These are phyloP conservation scores for Oasisia sp. DNA, from an alignment of 2,888 invertebrate species.

Conservation along the genomic window DNA sequence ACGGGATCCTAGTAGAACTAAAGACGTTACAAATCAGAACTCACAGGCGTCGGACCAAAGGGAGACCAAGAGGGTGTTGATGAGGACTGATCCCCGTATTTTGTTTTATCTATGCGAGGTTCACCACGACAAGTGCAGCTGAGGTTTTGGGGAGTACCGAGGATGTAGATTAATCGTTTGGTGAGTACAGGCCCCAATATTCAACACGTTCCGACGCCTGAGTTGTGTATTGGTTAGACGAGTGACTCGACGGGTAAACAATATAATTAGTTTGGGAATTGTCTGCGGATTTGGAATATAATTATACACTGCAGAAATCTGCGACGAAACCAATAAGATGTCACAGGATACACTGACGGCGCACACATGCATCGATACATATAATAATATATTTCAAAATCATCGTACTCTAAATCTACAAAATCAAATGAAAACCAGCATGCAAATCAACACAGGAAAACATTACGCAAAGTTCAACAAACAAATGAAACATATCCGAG, in stretches of 20 bases:
- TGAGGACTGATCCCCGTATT: too few relatives aligned
- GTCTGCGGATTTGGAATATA: not conserved
- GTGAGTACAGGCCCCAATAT: too few relatives aligned
- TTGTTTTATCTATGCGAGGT: too few relatives aligned
- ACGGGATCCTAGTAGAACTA: not conserved
- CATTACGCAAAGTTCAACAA: not conserved
- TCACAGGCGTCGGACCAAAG: not conserved
- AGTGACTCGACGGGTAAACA: not conserved
- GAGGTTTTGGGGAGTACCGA: too few relatives aligned
- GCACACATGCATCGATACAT: not conserved
- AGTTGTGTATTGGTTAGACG: not conserved
- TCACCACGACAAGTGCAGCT: too few relatives aligned
- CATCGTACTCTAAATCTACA: not conserved
- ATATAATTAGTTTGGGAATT: not conserved
- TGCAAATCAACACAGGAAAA: not conserved
- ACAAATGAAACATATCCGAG: not conserved
- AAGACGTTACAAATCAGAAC: not conserved
- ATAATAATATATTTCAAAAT: not conserved
- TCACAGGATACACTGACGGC: not conserved
- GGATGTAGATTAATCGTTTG: too few relatives aligned
- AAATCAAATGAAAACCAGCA: not conserved
- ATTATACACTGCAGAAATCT: not conserved
- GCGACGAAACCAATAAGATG: not conserved
- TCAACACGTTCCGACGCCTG: too few relatives aligned
- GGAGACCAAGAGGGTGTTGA: too few relatives aligned